Base-by-base conservation (phyloP, 1,140 invertebrate species). In the Drosophila littoralis region DNA sequence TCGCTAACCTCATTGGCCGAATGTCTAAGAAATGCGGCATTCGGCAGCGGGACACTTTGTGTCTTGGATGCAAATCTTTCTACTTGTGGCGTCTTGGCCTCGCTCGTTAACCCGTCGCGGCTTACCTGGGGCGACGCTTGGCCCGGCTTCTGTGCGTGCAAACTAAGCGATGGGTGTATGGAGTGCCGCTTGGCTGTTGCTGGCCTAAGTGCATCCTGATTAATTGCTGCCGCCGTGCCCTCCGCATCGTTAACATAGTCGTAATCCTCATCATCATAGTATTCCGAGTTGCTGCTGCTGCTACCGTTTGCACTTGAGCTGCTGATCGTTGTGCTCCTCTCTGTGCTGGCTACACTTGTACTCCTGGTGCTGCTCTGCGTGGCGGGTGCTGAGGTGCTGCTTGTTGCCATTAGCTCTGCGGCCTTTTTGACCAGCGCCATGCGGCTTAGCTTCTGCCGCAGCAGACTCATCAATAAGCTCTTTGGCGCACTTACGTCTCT, bases 251-350 rank as follows among this genome's bases (percentile, higher is more conserved):
- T 70, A 7, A 40, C 28, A 8, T 76, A 70, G 1, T 89, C 83
- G 48, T 88, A 86, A 33, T 86, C 74, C 1, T 81, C 79, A 7
- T 86, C 81, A 9, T 85, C 73, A 10, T 79, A 83, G 42, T 82
- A 89, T 43, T 86, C 78, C 12, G 28, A 54, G 17, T 58, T 78
- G 1, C 15, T 33, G 52, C 13, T 78, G 1, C 15, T 33, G 52
- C 13, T 36, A 17, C 10, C 38, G 40, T 6, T 58, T 52, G 64
- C 40, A 17, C 10, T 63, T 9, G 33, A 12, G n/a, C 42, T 57
- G 33, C 13, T 48, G 9, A 35, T 48, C 15, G 43, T 36, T 12
- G 35, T 46, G 15, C 32, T 43, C 0, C 40, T 46, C 2, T 28
- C 36, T 17, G 72, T 75, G 13, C 43, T 67, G 5, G 36, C 32